A percentile compares a stretch with the other conserved stretches of the same genome.
Conservation (phyloP, 2,888 invertebrate species). For the Panopea generosa region DNA sequence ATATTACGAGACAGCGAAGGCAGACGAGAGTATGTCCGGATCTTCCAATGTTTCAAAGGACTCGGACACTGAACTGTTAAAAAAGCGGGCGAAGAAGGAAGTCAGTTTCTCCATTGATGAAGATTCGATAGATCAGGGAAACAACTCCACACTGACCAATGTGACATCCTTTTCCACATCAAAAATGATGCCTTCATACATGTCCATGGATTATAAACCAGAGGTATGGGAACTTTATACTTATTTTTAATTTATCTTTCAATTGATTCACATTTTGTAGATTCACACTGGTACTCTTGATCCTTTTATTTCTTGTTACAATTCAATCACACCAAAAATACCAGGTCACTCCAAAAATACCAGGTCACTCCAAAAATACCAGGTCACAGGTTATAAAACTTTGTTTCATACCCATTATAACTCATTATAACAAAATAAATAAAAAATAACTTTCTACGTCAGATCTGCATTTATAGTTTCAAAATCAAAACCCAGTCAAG, state of each 20-base stretch:
- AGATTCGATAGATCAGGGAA: slow-evolving; percentile 64
- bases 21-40: slow-evolving; percentile 64
- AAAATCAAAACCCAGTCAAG: too few relatives aligned
- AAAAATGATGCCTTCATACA: slow-evolving; percentile 68
- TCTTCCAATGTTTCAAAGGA: slow-evolving; percentile 62
- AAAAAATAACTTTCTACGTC: too few relatives aligned
- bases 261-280: too few relatives aligned
- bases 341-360: too few relatives aligned
- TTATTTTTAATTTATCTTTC: not conserved
- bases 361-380: too few relatives aligned
- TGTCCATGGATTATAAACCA: slow-evolving; percentile 70
- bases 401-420: too few relatives aligned
- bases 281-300: too few relatives aligned
- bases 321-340: too few relatives aligned
- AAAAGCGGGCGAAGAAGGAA: slow-evolving; percentile 76
- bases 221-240: slow-evolving; percentile 64
- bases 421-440: too few relatives aligned
- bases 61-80: slow-evolving; percentile 69
- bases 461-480: too few relatives aligned
- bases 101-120: slow-evolving; percentile 79
- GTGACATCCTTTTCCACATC: slow-evolving; percentile 75
- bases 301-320: not conserved
- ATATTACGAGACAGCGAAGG: slow-evolving; percentile 53
- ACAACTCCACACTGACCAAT: slow-evolving; percentile 73
- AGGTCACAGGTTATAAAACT: too few relatives aligned